Conservation (phyloP, 2,888 invertebrate species). For the Diaprepes abbreviatus region DNA sequence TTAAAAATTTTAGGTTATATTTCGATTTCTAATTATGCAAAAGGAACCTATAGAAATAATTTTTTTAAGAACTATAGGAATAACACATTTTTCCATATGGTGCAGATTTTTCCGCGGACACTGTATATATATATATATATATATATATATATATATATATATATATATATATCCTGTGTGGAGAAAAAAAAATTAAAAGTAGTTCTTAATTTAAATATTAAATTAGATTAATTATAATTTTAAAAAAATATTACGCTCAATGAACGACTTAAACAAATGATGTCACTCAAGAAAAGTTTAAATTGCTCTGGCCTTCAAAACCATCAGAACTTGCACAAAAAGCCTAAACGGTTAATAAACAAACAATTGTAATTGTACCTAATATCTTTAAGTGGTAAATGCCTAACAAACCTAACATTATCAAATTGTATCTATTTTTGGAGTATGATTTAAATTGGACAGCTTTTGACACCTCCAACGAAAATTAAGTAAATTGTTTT, state of each 20-base stretch:
- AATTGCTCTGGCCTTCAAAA: slow-evolving; percentile 11
- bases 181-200: neutral
- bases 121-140: too few relatives aligned
- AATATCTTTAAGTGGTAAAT: neutral
- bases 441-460: neutral
- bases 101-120: too few relatives aligned
- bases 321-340: neutral
- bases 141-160: too few relatives aligned
- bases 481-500: neutral
- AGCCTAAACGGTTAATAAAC: slow-evolving; percentile 9
- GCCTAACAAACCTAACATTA: neutral
- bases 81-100: too few relatives aligned
- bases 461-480: neutral
- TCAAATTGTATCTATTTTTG: neutral
- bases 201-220: too few relatives aligned
- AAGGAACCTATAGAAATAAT: too few relatives aligned
- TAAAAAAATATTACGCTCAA: neutral
- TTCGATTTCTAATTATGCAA: too few relatives aligned
- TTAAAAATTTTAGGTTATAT: too few relatives aligned
- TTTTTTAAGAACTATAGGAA: too few relatives aligned
- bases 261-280: neutral
- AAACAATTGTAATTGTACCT: neutral
- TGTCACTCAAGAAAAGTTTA: slow-evolving; percentile 2
- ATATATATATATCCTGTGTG: too few relatives aligned
- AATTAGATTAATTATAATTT: too few relatives aligned